Base-by-base conservation (phyloP, 2,888 invertebrate species). In the Catonia carolina region DNA sequence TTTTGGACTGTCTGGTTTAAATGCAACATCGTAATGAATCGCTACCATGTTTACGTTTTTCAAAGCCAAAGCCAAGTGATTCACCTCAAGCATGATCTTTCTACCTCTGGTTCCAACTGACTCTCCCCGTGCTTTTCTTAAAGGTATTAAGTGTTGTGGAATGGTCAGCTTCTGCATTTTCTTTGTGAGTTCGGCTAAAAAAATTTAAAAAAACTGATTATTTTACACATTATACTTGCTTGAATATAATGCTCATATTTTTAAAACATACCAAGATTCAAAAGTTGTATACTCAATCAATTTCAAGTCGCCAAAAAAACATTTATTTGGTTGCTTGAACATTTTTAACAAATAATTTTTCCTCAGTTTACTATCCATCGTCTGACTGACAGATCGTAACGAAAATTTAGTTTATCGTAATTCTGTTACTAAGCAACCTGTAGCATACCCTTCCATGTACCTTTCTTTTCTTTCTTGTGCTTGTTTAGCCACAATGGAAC, bases 1-100 rank as follows among this genome's bases (percentile, higher is more conserved):
- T 65, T 83, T 86, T 0, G 88, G 86, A 41, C 71, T 79, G 14
- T 87, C 85, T 0, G 89, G 88, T 1, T 69, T 74, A 33, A 89
- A 77, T 0, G 72, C 75, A 0, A 93, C 85, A 66, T 97, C 96
- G 70, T 97, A 97, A 67, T 97, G 95, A 67, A 78, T 72, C 0
- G 78, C 77, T 1, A 45, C 27, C 0, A 63, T 64, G 5, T 68
- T 61, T 4, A 77, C 72, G 41, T 78, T 74, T 58, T 75, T 72
- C 1, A 85, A 73, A 7, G 69, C 67, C 61, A 88, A 73, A 17
- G 74, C 70, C 50, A 89, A 70, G 70, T 87, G 85, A 67, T 89
- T 89, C 0, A 82, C 79, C 31, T 78, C 69, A 0, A 85, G 73
- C 27, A 51, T 67, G 0, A 81, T 72, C 2, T 50, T 62, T 4